Conservation (phyloP, 2,113 vertebrate genomes). For the Trematomus loennbergii region DNA sequence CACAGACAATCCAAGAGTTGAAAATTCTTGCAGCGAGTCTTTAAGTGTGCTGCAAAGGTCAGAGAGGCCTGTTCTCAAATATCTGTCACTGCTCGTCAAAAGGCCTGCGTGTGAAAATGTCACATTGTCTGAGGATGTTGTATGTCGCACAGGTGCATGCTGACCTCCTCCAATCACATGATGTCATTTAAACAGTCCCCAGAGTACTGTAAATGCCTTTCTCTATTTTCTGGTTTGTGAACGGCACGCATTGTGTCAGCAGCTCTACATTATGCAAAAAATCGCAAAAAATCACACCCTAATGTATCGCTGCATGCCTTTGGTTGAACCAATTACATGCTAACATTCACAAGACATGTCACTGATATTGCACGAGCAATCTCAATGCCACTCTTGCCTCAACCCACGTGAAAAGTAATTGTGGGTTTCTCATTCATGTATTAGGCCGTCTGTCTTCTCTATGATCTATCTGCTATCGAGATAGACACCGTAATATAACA, state of each 20-base stretch:
- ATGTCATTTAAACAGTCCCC: constrained; percentile 67
- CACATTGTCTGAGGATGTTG: constrained; percentile 60
- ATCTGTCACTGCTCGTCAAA: constrained; percentile 58
- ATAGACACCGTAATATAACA: constrained; percentile 75
- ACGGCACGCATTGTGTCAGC: constrained; percentile 44
- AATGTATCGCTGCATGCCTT: constrained; percentile 45
- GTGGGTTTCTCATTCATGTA: constrained; percentile 74
- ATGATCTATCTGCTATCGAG: constrained; percentile 74
- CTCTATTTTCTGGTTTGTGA: constrained; percentile 45
- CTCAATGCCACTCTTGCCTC: constrained; percentile 54
- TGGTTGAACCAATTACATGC: constrained; percentile 75
- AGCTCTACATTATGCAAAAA: constrained; percentile 49
- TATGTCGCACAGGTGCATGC: constrained; percentile 49
- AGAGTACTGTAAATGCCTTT: constrained; percentile 37
- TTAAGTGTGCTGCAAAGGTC: constrained; percentile 67
- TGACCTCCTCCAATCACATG: constrained; percentile 70
- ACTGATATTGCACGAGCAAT: constrained; percentile 54
- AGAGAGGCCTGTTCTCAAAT: constrained; percentile 47
- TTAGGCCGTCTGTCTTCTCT: constrained; percentile 70
- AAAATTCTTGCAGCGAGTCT: constrained; percentile 55
- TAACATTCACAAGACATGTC: constrained; percentile 75
- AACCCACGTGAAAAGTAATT: constrained; percentile 77
- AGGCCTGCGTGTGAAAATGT: constrained; percentile 76
- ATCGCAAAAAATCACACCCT: constrained; percentile 25
- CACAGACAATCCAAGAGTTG: constrained; percentile 49